Percentiles rank a stretch among this genome's conserved stretches.
These are phyloP conservation scores for Rhyacichthys aspro DNA, from an alignment of 2,797 vertebrate genomes.

Conservation along the genomic window DNA sequence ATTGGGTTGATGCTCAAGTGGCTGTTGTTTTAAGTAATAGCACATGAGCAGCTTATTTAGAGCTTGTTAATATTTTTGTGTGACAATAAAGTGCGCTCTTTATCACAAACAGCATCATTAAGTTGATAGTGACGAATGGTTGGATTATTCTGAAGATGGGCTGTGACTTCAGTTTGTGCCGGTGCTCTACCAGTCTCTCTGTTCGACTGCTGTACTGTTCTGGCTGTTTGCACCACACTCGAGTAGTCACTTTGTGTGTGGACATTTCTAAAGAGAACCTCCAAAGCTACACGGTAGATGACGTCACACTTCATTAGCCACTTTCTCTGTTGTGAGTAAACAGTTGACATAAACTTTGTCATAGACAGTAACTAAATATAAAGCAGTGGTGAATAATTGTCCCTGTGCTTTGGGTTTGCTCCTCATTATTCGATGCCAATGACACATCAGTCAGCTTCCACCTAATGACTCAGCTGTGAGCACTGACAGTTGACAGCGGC, in stretches of 20 bases:
- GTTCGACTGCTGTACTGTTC: too few relatives aligned
- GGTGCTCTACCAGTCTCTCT: too few relatives aligned
- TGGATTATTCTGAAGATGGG: too few relatives aligned
- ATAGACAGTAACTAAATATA: slow-evolving; percentile 17
- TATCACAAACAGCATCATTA: too few relatives aligned
- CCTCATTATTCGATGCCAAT: slow-evolving; percentile 65
- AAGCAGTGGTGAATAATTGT: slow-evolving; percentile 30
- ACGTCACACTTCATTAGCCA: neutral
- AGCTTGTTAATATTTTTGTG: slow-evolving; percentile 28
- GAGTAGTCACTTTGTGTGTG: too few relatives aligned
- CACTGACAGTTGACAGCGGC: slow-evolving; percentile 65
- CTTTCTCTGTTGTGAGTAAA: neutral
- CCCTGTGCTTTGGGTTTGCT: slow-evolving; percentile 48
- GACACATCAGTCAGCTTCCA: slow-evolving; percentile 61
- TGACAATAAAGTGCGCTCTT: too few relatives aligned
- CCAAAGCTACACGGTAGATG: neutral
- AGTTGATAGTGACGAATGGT: too few relatives aligned
- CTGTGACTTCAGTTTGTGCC: too few relatives aligned
- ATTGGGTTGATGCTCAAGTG: slow-evolving; percentile 38
- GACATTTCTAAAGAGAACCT: neutral
- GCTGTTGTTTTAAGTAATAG: slow-evolving; percentile 36
- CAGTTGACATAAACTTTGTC: neutral
- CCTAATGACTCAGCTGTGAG: slow-evolving; percentile 71
- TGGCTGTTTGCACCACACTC: too few relatives aligned
- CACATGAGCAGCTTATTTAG: slow-evolving; percentile 41